Base-by-base conservation (phyloP, 2,113 vertebrate genomes). In the Ptilonorhynchus violaceus region DNA sequence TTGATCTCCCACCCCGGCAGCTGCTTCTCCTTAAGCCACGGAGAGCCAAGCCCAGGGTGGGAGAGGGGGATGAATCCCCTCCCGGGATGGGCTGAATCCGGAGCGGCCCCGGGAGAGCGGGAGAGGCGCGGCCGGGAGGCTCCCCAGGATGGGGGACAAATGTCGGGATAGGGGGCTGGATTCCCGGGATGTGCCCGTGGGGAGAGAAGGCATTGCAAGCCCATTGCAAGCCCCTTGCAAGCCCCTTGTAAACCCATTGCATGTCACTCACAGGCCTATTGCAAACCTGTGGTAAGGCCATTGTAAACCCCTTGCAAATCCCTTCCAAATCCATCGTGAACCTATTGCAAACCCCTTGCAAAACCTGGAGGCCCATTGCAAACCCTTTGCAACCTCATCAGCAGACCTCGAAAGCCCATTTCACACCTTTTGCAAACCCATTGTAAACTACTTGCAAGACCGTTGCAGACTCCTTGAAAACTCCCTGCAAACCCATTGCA, bases 161-260 rank as follows among this genome's bases (percentile, higher is more conserved):
- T 6, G 2, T 1, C 4, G 9, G 68, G 82, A 17, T 2, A 7
- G 31, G 50, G 72, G 21, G 59, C 53, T 0, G 14, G 31, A 13
- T n/a, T 52, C 50, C 28, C 2, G 66, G 25, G 37, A 21, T 6
- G 47, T 2, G 41, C 15, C n/a, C 2, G 0, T 2, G 3, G 9
- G n/a, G 35, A 15, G 2, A 17, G 55, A 30, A 46, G 67, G 7
- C 19, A 2, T 4, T 25, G 16, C 3, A 41, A 12, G 5, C 14
- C 23, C 19, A 2, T 4, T 25, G 16, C 3, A 41, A 12, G 5
- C 14, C 23, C 3, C 11, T 5, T 19, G 3, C 15, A 42, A 24
- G 1, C 8, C 18, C 1, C 0, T n/a, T 68, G 56, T 23, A 63
- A 66, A 4, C 10, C 2, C 23, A 13, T 44, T 30, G 9, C 20